Conservation (phyloP, 2,797 vertebrate species). For the Typhlichthys eigenmanni region DNA sequence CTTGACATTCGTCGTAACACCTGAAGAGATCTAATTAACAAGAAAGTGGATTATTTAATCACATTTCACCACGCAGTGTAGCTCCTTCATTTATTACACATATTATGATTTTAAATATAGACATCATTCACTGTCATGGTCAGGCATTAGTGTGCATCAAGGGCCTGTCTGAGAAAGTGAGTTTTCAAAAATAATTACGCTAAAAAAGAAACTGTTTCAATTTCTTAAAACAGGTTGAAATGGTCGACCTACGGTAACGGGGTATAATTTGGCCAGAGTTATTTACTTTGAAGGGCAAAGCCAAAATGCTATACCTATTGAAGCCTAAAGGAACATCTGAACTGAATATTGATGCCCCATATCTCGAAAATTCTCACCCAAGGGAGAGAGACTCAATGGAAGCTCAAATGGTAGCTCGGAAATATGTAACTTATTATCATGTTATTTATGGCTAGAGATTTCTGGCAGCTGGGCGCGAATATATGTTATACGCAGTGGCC, state of each 20-base stretch:
- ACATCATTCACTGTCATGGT: slow-evolving; percentile 68
- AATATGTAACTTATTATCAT: slow-evolving; percentile 43
- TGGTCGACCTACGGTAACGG: not conserved
- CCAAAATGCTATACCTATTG: too few relatives aligned
- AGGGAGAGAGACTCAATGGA: not conserved
- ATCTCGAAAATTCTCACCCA: not conserved
- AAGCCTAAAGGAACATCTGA: too few relatives aligned
- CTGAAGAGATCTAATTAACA: slow-evolving; percentile 73
- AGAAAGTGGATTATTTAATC: slow-evolving; percentile 62
- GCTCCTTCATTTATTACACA: slow-evolving; percentile 68
- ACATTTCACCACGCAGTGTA: slow-evolving; percentile 49
- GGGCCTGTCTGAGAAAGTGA: slow-evolving; percentile 43
- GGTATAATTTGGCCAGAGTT: too few relatives aligned
- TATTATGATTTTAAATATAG: slow-evolving; percentile 69
- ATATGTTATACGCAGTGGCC: slow-evolving; percentile 33
- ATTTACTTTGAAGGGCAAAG: too few relatives aligned
- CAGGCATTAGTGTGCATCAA: slow-evolving; percentile 39
- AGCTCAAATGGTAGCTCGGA: slow-evolving; percentile 8
- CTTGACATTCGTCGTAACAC: slow-evolving; percentile 67
- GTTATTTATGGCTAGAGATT: slow-evolving; percentile 28
- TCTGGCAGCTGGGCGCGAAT: slow-evolving; percentile 37
- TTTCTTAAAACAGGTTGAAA: not conserved
- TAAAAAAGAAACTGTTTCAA: not conserved
- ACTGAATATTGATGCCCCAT: too few relatives aligned
- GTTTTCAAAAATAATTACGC: slow-evolving; percentile 20